Base-by-base conservation (phyloP, 2,113 vertebrate genomes). In the Athene noctua region DNA sequence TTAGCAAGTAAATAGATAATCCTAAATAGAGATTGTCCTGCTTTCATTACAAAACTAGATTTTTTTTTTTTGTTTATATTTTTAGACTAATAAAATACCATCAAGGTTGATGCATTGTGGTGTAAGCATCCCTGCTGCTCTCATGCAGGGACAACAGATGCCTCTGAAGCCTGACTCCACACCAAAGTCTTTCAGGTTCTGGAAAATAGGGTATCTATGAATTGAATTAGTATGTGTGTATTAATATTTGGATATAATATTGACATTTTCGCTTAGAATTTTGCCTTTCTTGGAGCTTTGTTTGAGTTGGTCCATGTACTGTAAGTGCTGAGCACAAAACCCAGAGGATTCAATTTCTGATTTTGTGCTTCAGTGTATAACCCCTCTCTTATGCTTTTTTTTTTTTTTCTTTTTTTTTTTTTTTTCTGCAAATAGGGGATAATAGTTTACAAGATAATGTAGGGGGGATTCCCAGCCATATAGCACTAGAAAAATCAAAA, bases 351-450 rank as follows among this genome's bases (percentile, higher is more conserved):
- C 1, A 7, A 16, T 46, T 79, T 55, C 18, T 80, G 72, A 62
- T 49, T 80, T 84, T 71, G 5, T 68, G 9, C 13, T 59, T 91
- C 29, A 6, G 3, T 22, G 2, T 36, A 21, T 5, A 21, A 0
- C 2, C 0, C 2, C 6, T 38, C 92, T 42, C 30, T 42, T 13
- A 26, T 44, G 8, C 2, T 15, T 2, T 13, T 3, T 29, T 30
- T 20, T 29, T 27, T 11, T 14, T 15, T 20, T 25, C 25, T 59
- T 13, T 21, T 44, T 46, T 49, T 42, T 15, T 27, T 25, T 18
- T 30, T 17, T 32, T 8, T 22, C 20, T 52, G 14, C 3, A 32
- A 21, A 2, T 3, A 47, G 11, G 36, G 5, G 13, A 9, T 11
- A 54, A 15, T 19, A 30, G 7, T 46, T 79, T 71, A 8, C 4